Percentiles rank a stretch among this genome's conserved stretches.
Conservation (phyloP, 2,113 vertebrate species). For the Cochlearius cochlearius region DNA sequence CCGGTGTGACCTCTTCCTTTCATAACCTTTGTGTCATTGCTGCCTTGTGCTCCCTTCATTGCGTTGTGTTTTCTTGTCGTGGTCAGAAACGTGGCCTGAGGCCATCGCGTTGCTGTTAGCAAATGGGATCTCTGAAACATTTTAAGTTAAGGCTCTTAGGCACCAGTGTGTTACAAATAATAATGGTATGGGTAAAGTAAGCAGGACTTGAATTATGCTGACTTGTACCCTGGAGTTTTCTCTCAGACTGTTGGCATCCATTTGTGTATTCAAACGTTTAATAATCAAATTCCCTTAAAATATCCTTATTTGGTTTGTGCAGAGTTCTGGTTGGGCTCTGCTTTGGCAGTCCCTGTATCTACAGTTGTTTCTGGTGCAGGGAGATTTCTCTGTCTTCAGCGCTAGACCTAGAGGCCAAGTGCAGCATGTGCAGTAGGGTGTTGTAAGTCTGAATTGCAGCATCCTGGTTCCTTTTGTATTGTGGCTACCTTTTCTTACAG, state of each 20-base stretch:
- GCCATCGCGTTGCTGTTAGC: background rate
- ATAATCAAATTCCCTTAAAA: background rate
- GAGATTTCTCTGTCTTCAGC: background rate
- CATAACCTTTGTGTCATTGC: background rate
- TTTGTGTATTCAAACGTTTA: background rate
- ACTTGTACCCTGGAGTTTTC: background rate
- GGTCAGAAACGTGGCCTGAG: background rate
- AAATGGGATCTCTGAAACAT: background rate
- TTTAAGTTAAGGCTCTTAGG: background rate
- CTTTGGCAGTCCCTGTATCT: background rate
- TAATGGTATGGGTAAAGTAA: background rate
- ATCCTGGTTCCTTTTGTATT: background rate
- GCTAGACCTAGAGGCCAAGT: background rate
- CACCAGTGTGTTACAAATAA: background rate
- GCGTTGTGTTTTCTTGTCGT: background rate
- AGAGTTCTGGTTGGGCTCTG: background rate
- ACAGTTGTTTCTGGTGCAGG: background rate
- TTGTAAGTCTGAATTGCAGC: background rate
- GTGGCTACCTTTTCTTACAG: background rate
- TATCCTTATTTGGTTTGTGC: background rate
- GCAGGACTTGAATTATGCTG: background rate
- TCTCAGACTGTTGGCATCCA: background rate
- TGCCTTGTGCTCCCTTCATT: background rate
- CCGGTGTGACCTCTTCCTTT: background rate
- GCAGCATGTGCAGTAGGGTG: background rate